phyloP scores from a whole-genome alignment of 2,797 vertebrate genomes.

The Rhinatrema bivittatum region DNA sequence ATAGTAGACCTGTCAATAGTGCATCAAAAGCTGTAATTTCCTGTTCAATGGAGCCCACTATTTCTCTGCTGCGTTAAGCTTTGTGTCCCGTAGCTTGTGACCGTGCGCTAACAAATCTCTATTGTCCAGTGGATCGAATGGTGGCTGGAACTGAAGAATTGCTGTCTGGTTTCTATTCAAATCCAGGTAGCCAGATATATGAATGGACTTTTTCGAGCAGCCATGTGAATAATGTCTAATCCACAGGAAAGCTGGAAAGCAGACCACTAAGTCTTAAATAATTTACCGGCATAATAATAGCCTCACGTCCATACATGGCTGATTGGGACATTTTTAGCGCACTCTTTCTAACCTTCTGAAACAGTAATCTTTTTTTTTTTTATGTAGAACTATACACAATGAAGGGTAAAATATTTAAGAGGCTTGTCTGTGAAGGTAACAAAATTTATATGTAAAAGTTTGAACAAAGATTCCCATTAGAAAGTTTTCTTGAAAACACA shows the following conservation, averaged over 20 bases:
- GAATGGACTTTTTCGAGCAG: constrained; percentile 59
- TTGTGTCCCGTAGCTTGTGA: constrained; percentile 83
- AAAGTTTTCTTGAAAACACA: no score
- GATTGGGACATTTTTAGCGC: no score
- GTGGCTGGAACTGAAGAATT: constrained; percentile 74
- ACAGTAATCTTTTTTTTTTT: no score
- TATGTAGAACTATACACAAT: no score
- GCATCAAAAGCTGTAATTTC: constrained; percentile 93
- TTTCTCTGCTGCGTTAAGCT: constrained; percentile 68
- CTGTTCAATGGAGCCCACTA: constrained; percentile 73
- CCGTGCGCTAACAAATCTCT: constrained; percentile 88
- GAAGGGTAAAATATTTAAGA: no score
- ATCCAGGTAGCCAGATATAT: constrained; percentile 78
- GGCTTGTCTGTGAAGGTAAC: no score
- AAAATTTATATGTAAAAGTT: no score
- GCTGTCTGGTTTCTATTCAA: constrained; percentile 96
- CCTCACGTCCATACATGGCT: no score
- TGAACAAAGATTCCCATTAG: no score
- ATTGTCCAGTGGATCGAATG: constrained; percentile 79
- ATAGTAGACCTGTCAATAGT: constrained; percentile 67
- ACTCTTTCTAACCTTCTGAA: no score
- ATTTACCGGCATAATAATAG: no score
- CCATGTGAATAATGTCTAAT: constrained; percentile 55
- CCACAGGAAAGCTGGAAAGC: constrained; percentile 29
- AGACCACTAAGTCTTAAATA: constrained; percentile 17